Percentiles rank a stretch among this genome's conserved stretches.
Conservation (phyloP, 2,888 invertebrate genomes). For the Nowickia ferox region DNA sequence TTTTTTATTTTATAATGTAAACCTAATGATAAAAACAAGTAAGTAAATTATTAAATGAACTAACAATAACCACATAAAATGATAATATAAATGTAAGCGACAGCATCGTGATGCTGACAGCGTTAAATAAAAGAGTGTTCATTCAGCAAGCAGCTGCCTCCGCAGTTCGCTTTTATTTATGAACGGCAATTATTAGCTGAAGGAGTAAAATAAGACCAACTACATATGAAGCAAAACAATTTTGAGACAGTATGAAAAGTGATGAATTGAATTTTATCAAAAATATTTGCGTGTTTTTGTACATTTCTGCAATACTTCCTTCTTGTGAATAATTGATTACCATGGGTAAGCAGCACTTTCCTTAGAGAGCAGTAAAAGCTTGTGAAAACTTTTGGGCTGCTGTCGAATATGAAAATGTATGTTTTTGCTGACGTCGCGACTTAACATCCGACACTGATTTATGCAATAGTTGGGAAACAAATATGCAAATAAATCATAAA, state of each 20-base stretch:
- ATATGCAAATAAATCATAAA: too few species aligned
- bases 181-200: background rate
- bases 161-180: background rate
- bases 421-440: too few species aligned
- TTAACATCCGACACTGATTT: too few species aligned
- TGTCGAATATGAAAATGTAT: too few species aligned
- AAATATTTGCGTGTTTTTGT: too few species aligned
- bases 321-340: too few species aligned
- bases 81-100: constrained; percentile 75
- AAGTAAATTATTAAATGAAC: constrained; percentile 76
- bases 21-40: constrained; percentile 68
- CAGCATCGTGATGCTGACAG: constrained; percentile 66
- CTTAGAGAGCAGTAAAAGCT: too few species aligned
- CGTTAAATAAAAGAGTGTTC: background rate
- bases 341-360: too few species aligned
- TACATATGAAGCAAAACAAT: background rate
- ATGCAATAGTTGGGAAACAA: too few species aligned
- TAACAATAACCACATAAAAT: constrained; percentile 79
- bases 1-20: constrained; percentile 34
- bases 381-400: too few species aligned
- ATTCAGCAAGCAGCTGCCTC: background rate
- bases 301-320: too few species aligned
- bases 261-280: too few species aligned
- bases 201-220: constrained; percentile 37
- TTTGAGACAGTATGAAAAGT: background rate